These are phyloP conservation scores for Acanthornis magna DNA, from an alignment of 2,797 vertebrate species.

Conservation along the genomic window DNA sequence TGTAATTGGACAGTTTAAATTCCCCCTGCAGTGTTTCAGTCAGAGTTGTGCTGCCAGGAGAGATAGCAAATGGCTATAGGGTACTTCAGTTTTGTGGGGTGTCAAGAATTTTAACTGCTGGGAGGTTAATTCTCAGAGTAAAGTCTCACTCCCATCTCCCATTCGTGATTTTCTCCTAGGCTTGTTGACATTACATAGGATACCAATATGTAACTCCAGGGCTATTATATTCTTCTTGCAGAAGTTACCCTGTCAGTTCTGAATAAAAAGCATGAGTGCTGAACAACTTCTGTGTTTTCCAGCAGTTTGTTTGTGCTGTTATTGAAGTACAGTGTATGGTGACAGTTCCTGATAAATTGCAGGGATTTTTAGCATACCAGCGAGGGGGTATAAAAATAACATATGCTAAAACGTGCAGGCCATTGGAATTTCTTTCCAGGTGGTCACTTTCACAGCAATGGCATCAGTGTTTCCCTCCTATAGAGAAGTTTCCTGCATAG, in stretches of 20 bases:
- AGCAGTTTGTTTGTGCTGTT: neutral
- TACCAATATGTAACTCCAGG: neutral
- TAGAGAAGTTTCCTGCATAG: neutral
- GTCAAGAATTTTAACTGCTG: neutral
- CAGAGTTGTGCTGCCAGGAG: neutral
- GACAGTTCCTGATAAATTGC: neutral
- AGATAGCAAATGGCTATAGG: neutral
- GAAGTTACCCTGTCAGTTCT: neutral
- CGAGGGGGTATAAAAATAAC: neutral
- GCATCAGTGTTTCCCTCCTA: neutral
- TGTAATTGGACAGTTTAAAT: neutral
- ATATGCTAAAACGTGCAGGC: neutral
- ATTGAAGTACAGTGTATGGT: neutral
- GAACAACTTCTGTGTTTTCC: neutral
- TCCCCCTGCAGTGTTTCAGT: neutral
- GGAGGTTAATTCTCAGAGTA: neutral
- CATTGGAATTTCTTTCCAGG: neutral
- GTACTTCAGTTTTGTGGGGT: neutral
- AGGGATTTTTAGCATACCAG: neutral
- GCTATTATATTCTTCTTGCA: neutral
- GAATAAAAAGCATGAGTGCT: neutral
- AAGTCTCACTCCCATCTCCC: neutral
- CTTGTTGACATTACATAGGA: neutral
- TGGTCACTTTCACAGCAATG: neutral
- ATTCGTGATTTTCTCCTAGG: neutral